These are phyloP conservation scores for Tenodera sinensis DNA, from an alignment of 2,888 invertebrate species.

Conservation along the genomic window DNA sequence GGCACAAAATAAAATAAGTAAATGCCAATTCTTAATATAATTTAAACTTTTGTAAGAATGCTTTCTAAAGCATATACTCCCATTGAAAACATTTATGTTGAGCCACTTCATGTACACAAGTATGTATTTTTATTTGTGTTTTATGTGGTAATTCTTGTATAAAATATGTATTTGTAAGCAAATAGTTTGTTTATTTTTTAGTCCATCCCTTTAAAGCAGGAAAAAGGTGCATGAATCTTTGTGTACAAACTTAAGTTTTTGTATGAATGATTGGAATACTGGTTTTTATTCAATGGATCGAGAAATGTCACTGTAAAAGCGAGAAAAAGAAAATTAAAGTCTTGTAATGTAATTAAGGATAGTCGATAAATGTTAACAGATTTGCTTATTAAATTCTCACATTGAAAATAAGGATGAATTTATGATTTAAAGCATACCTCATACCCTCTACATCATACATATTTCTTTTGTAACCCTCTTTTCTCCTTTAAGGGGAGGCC, in stretches of 20 bases:
- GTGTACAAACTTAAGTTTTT: not conserved
- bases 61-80: not conserved
- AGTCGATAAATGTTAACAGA: slow-evolving; percentile 26
- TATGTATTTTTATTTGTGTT: not conserved
- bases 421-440: not conserved
- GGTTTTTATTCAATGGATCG: slow-evolving; percentile 1
- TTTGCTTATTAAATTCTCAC: slow-evolving; percentile 32
- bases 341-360: slow-evolving; percentile 15
- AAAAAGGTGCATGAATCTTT: slow-evolving; percentile 10
- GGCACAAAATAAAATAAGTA: not conserved
- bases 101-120: not conserved
- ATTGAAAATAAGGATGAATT: not conserved
- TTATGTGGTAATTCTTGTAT: not conserved
- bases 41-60: not conserved
- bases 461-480: not conserved
- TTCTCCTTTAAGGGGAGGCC: not conserved
- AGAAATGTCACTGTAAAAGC: not conserved
- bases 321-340: not conserved
- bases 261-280: not conserved
- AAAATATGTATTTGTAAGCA: not conserved
- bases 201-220: not conserved
- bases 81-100: not conserved
- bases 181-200: not conserved
- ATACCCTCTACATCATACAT: not conserved
- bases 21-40: not conserved